Base-by-base conservation (phyloP, 2,888 invertebrate species). In the Eupithecia centaureata region DNA sequence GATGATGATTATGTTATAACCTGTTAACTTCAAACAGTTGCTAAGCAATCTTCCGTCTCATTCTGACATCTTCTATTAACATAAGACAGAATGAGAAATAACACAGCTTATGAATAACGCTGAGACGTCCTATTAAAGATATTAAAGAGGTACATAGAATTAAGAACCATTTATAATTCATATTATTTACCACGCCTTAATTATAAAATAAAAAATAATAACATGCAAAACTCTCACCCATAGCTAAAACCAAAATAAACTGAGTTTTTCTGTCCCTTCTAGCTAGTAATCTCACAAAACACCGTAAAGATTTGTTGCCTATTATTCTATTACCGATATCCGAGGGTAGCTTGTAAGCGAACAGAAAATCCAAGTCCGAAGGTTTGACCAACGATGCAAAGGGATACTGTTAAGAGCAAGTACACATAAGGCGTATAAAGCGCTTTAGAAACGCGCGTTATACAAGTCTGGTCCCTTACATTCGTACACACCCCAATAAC, bases 251-350 rank as follows among this genome's bases (percentile, higher is more conserved):
- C 12, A 47, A 22, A 22, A 47, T 22, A 22, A 22, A 47, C 47
- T 47, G 8, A 10, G 10, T 3, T 18, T 47, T 18, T 22, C 10
- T 8, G 10, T 22, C 47, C 47, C 12, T 47, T 47, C 10, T 3
- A 10, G 22, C 12, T 12, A 15, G 7, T 52, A 52, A 27, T 52
- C 27, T 52, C 5, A 27, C 27, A 52, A 27, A 27, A 27, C 52
- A 56, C 33, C 12, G 18, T 35, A 54, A 27, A 58, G 33, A 56
- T 28, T 56, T 56, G 28, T 56, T 28, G 30, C 25, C 54, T 28
- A 56, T 56, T 56, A 56, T 56, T 56, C 54, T n/a, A 56, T 28
- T 27, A 56, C 15, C n/a, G 15, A 27, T 15, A 27, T 27, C 27
- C 54, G 52, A 52, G 52, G 27, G 27, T 27, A 25, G 52, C 2